Conservation (phyloP, 2,113 vertebrate genomes). For the Neodon shergylaensis region DNA sequence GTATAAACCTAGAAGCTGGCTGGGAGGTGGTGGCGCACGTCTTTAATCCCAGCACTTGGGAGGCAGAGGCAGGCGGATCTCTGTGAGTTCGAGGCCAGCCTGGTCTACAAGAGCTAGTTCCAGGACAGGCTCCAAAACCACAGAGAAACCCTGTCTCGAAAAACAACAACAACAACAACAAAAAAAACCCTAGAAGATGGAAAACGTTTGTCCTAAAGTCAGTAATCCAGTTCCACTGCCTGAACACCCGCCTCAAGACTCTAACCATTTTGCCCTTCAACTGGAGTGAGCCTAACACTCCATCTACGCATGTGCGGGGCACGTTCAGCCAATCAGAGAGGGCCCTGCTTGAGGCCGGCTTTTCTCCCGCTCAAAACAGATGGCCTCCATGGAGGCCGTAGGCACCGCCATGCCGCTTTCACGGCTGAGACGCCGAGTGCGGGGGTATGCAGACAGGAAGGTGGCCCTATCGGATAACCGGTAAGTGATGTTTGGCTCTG, state of each 20-base stretch:
- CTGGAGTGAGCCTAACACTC: background rate
- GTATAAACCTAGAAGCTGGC: background rate
- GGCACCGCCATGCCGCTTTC: accelerated
- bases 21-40: too few species aligned
- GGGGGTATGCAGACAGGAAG: background rate
- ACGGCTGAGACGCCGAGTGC: background rate
- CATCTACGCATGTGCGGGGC: background rate
- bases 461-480: accelerated
- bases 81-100: too few species aligned
- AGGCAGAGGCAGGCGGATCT: too few species aligned
- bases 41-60: too few species aligned
- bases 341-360: too few species aligned
- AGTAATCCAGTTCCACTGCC: background rate
- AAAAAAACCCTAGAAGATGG: too few species aligned
- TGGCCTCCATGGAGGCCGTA: background rate
- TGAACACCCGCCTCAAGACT: background rate
- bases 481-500: background rate
- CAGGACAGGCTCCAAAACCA: too few species aligned
- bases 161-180: too few species aligned
- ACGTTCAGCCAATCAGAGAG: background rate
- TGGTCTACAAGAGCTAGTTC: too few species aligned
- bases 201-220: background rate
- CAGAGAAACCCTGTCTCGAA: too few species aligned
- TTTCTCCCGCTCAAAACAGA: background rate
- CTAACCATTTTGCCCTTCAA: background rate